Evolutionary conservation across 2,888 invertebrate species (phyloP), one percentile per base, ranked within the genome.

Genomic region (Euphydryas editha): DNA sequence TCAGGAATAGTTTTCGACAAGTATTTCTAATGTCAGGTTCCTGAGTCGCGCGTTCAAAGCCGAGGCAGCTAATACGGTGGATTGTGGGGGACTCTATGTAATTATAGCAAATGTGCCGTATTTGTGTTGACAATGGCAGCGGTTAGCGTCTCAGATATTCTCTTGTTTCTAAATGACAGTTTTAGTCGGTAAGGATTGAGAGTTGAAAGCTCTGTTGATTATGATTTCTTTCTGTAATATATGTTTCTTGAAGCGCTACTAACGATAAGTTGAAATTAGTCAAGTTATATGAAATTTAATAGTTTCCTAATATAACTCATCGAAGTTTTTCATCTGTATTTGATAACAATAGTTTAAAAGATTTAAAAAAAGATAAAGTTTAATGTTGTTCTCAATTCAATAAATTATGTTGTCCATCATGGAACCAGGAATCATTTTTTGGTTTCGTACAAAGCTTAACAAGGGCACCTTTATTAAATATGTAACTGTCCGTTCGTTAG

Each of bases 71-170:
- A 88, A 89, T 88, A 81, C 83, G 73, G 73, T 73, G 85, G 86
- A 86, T 90, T 87, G 87, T 81, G 81, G 86, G 84, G 84, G 79
- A 81, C 80, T 77, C 80, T 78, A 79, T 84, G 85, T 88, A 88
- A 90, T 90, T 90, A 90, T 78, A 88, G 86, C 89, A 89, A 90
- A 88, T 90, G 88, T 84, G 80, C 78, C 78, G 79, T 80, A 80
- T 86, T 88, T 84, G 79, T 82, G 81, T 84, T 84, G 83, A 86
- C 86, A 88, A 86, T 86, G 75, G 82, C 70, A 76, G 71, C 71
- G 67, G 73, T 76, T 74, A 76, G 64, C 68, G 73, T 73, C 70
- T 72, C 71, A 70, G 73, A 69, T 74, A 72, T 73, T 51, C 49
- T 70, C 63, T 73, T 71, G 72, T 72, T 67, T 69, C 68, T 61